These are phyloP conservation scores for Seira sanloemensis DNA, from an alignment of 2,888 invertebrate genomes.

Conservation along the genomic window DNA sequence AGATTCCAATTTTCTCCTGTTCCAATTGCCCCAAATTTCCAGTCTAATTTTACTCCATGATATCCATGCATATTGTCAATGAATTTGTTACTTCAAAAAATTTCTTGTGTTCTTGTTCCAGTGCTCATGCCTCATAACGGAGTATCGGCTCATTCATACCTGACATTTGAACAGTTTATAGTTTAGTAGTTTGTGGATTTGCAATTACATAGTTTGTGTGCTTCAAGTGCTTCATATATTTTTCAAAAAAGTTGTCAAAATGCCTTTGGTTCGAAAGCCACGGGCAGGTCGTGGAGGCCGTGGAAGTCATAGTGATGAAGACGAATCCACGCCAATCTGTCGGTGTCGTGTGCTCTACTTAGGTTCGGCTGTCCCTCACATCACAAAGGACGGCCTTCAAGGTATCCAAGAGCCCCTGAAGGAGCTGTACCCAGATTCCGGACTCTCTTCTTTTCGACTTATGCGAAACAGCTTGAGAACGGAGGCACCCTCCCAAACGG, in stretches of 20 bases:
- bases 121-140: not conserved
- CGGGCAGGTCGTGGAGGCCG: slow-evolving; percentile 62
- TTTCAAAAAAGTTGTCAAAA: slow-evolving; percentile 52
- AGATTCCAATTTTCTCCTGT: too few relatives aligned
- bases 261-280: slow-evolving; percentile 73
- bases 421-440: slow-evolving; percentile 96
- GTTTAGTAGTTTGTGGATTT: not conserved
- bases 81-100: too few relatives aligned
- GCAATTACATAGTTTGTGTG: not conserved
- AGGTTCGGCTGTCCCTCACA: slow-evolving; percentile 96
- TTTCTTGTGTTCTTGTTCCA: not conserved
- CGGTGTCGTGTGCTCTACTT: slow-evolving; percentile 97
- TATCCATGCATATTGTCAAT: too few relatives aligned
- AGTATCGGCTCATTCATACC: not conserved
- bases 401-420: slow-evolving; percentile 97
- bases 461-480: slow-evolving; percentile 85
- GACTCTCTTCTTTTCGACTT: slow-evolving; percentile 92
- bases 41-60: too few relatives aligned
- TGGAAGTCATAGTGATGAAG: slow-evolving; percentile 76
- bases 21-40: too few relatives aligned
- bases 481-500: slow-evolving; percentile 76
- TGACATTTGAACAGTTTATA: too few relatives aligned
- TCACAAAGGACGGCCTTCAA: slow-evolving; percentile 97
- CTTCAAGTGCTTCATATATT: not conserved
- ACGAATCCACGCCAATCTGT: slow-evolving; percentile 93